Base-by-base conservation (phyloP, 2,113 vertebrate species). In the Synchiropus splendidus region DNA sequence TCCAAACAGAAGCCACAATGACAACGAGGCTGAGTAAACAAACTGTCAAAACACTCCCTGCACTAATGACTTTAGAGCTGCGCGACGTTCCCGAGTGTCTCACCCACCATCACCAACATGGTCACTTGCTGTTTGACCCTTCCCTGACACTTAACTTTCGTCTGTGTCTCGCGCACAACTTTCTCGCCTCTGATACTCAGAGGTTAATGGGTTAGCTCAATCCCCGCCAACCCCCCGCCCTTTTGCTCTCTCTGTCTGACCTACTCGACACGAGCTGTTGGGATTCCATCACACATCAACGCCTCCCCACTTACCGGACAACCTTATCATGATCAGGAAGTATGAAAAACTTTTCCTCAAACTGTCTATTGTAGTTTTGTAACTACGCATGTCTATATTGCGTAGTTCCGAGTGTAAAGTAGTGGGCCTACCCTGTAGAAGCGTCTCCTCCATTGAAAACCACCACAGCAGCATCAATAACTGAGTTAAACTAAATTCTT, bases 11-110 rank as follows among this genome's bases (percentile, higher is more conserved):
- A 27, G 21, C 21, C 8, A 27, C 66, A 69, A 12, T 1, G 41
- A 49, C 17, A 48, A 46, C 53, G 15, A 4, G 45, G 48, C 73
- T 79, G 64, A 66, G 55, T 60, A 71, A 79, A 80, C 78, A 73
- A 46, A 46, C 15, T 8, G 45, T 31, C 21, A 38, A 39, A 32
- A 45, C 42, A 16, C 12, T 27, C 4, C n/a, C n/a, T n/a, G n/a
- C 14, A 33, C 55, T 76, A 68, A 78, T 70, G 73, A 63, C 44
- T 72, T 54, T 43, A 70, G 36, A 74, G 77, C 2, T 17, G 42
- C 49, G 17, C 30, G 21, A 56, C 51, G 47, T 75, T 79, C 57
- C 48, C 66, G 49, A 40, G 16, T 48, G 43, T 34, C 37, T 1
- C 36, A 48, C 32, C 43, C 8, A 8, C 4, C 21, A 5, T 27